Base-by-base conservation (phyloP, 2,113 vertebrate species). In the Eulemur rufifrons region DNA sequence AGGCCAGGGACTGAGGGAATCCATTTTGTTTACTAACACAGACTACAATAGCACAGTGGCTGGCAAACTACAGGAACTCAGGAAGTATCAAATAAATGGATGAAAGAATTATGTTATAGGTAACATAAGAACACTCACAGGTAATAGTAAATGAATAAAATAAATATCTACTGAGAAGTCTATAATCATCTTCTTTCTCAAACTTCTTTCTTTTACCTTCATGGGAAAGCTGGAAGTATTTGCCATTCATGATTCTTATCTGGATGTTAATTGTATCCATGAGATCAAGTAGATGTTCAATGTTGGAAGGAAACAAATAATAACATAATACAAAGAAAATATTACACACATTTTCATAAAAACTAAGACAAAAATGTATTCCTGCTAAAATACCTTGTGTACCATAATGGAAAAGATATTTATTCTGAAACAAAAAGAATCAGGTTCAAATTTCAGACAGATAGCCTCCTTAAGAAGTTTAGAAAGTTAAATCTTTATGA, bases 31-130 rank as follows among this genome's bases (percentile, higher is more conserved):
- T 86, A 59, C 18, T 13, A 13, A 11, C 21, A 15, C 12, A 42
- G 23, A 12, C 8, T 20, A 10, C 34, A 10, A 13, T 5, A 61
- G 3, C 25, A 78, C 9, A n/a, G 5, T 69, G 3, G 1, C 1
- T 39, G 47, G 14, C 13, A 84, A 92, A n/a, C 2, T 37, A 0
- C 29, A 71, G 34, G 1, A 6, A 6, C 1, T 39, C 2, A 42
- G 17, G 8, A 78, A 21, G 0, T 20, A 78, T 37, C 64, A 64
- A 71, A 89, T 42, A n/a, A 54, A 32, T 59, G 15, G 17, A 20
- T 29, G 6, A 84, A 89, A 32, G 1, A 61, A 29, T 47, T 15
- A n/a, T 50, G 5, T 5, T 42, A 1, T 42, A 45, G 23, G 37
- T 73, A 73, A 45, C 39, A 15, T 45, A 29, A 15, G 27, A 69